Conservation (phyloP, 2,113 vertebrate genomes). For the Diadophis punctatus region DNA sequence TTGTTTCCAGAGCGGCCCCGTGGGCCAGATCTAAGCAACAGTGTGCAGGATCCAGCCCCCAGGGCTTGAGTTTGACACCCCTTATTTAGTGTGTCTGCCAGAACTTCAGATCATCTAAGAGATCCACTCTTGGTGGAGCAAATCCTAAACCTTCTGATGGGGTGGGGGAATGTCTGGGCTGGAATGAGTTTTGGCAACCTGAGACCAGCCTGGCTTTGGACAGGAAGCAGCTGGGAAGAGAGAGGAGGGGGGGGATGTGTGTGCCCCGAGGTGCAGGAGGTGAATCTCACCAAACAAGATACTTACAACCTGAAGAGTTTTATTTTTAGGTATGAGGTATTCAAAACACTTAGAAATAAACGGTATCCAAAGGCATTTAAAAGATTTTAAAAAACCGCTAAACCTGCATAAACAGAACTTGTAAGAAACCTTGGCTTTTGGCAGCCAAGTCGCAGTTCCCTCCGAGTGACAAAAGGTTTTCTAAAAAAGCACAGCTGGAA, state of each 20-base stretch:
- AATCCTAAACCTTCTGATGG: not conserved
- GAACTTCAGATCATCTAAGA: not conserved
- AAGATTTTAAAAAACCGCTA: conserved; percentile 43
- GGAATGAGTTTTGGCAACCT: not conserved
- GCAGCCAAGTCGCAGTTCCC: conserved; percentile 42
- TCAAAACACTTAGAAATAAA: conserved; percentile 66
- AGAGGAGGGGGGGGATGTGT: not conserved
- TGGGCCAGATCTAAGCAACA: too few relatives aligned
- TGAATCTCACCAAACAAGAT: conserved; percentile 2
- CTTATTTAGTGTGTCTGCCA: not conserved
- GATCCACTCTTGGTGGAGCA: not conserved
- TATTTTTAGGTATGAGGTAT: conserved; percentile 61
- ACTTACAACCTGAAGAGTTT: conserved; percentile 41
- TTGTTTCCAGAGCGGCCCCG: too few relatives aligned
- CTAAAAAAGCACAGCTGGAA: conserved; percentile 51
- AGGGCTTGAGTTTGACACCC: too few relatives aligned
- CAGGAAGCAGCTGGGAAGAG: not conserved
- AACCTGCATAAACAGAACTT: conserved; percentile 20
- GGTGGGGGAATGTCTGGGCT: not conserved
- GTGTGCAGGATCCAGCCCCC: too few relatives aligned
- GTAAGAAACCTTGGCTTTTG: conserved; percentile 41
- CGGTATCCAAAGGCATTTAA: conserved; percentile 59
- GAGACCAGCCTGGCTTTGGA: not conserved
- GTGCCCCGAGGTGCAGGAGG: not conserved
- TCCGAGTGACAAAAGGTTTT: conserved; percentile 32